Evolutionary conservation across 1,140 invertebrate species (phyloP).

Genomic region (Stegodyphus dumicola): DNA sequence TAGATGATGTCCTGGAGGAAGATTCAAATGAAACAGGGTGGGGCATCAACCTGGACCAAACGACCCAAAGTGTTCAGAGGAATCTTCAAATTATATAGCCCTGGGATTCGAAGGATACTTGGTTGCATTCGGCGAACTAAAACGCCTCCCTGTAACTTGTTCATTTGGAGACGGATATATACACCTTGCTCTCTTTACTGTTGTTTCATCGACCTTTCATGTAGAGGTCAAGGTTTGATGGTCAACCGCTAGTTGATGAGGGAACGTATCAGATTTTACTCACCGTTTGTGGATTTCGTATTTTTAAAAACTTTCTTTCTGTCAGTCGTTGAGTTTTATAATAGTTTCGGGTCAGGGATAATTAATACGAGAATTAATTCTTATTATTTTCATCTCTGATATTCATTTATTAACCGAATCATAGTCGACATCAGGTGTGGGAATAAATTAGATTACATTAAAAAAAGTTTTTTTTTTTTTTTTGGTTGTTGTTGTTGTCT

Average conservation of each 20-base stretch:
- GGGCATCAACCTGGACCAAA: conserved; percentile 26
- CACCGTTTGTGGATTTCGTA: not conserved
- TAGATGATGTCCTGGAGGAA: conserved; percentile 53
- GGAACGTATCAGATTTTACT: not conserved
- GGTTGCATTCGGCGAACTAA: conserved; percentile 22
- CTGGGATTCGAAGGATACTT: conserved; percentile 33
- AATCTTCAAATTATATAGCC: conserved; percentile 50
- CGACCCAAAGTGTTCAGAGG: conserved; percentile 9
- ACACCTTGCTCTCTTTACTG: conserved; percentile 27
- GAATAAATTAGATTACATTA: too few relatives aligned
- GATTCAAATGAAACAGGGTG: conserved; percentile 59
- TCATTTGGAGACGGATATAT: conserved; percentile 21
- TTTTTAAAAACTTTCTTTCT: too few relatives aligned
- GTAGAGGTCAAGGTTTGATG: conserved; percentile 20
- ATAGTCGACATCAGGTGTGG: too few relatives aligned
- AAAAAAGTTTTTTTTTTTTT: not conserved
- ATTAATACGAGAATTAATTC: too few relatives aligned
- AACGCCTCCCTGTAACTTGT: conserved; percentile 25
- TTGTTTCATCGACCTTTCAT: conserved; percentile 18
- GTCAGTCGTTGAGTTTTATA: too few relatives aligned
- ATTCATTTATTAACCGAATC: too few relatives aligned
- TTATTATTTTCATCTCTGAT: too few relatives aligned
- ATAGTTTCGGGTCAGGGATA: too few relatives aligned
- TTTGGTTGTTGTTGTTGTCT: too few relatives aligned
- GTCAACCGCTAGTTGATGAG: not conserved